These are phyloP conservation scores for Itoplectis maculator DNA, from an alignment of 2,888 invertebrate species.

Conservation along the genomic window DNA sequence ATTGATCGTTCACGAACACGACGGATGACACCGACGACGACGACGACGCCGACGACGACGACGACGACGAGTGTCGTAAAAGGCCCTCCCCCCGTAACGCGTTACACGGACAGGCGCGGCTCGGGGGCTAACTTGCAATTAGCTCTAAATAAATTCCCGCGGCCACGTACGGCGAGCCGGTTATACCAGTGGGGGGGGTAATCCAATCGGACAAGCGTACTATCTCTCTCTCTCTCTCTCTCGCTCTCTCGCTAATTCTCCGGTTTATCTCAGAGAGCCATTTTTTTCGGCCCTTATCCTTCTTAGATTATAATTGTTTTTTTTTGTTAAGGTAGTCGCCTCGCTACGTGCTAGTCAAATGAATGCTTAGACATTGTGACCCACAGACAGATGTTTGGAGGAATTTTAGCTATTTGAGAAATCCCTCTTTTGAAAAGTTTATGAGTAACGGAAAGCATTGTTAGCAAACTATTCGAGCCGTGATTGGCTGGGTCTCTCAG, in stretches of 20 bases:
- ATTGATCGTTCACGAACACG: conserved; percentile 79
- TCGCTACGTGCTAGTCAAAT: too few relatives aligned
- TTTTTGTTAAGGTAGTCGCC: too few relatives aligned
- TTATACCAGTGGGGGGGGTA: conserved; percentile 59
- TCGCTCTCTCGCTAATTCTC: conserved; percentile 2
- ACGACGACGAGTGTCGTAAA: conserved; percentile 67
- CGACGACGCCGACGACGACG: conserved; percentile 68
- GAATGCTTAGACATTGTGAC: too few relatives aligned
- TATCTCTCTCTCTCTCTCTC: background rate
- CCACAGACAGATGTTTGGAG: too few relatives aligned
- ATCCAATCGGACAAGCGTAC: conserved; percentile 55
- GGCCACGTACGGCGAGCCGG: conserved; percentile 50
- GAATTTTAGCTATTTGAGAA: too few relatives aligned
- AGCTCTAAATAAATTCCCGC: conserved; percentile 68
- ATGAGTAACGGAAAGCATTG: too few relatives aligned
- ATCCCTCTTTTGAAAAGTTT: too few relatives aligned
- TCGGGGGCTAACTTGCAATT: conserved; percentile 67
- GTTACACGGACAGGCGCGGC: conserved; percentile 70
- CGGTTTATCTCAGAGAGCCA: background rate
- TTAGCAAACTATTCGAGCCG: too few relatives aligned
- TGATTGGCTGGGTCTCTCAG: too few relatives aligned
- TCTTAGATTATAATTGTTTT: background rate
- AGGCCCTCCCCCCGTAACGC: conserved; percentile 40
- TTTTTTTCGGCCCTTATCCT: conserved; percentile 21
- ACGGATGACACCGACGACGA: conserved; percentile 57